These are phyloP conservation scores for Athripsodes cinereus DNA, from an alignment of 2,888 invertebrate species.

Conservation along the genomic window DNA sequence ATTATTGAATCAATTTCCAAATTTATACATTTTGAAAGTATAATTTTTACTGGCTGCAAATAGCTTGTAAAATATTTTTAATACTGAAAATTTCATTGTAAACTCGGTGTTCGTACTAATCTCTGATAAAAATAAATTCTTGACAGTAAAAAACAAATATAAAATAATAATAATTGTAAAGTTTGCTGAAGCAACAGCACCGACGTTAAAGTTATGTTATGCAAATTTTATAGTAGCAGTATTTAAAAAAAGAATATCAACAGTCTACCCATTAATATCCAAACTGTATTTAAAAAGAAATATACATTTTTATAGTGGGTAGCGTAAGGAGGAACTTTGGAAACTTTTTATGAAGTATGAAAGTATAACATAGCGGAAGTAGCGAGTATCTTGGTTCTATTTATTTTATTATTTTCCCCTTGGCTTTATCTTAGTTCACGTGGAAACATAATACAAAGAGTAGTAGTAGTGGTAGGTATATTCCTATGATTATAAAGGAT, in stretches of 20 bases:
- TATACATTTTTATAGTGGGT: neutral
- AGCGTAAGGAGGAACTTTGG: neutral
- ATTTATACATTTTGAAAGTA: no score
- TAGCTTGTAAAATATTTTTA: no score
- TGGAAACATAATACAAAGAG: neutral
- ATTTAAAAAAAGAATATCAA: neutral
- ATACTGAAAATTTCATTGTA: no score
- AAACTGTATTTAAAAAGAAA: no score
- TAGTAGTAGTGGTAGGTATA: neutral
- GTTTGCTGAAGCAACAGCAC: no score
- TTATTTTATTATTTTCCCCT: neutral
- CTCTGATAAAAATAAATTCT: no score
- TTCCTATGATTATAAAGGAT: neutral
- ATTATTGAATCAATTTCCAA: no score
- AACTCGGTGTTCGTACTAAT: no score
- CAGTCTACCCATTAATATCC: no score
- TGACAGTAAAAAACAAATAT: no score
- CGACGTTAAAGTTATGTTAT: neutral
- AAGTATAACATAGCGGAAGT: neutral
- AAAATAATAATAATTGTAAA: no score
- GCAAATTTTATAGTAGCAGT: neutral
- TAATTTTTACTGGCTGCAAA: no score
- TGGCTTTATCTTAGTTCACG: neutral
- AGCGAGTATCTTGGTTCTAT: neutral
- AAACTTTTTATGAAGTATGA: slow-evolving; percentile 2